Conservation (phyloP, 2,888 invertebrate genomes). For the Pammene fasciana region DNA sequence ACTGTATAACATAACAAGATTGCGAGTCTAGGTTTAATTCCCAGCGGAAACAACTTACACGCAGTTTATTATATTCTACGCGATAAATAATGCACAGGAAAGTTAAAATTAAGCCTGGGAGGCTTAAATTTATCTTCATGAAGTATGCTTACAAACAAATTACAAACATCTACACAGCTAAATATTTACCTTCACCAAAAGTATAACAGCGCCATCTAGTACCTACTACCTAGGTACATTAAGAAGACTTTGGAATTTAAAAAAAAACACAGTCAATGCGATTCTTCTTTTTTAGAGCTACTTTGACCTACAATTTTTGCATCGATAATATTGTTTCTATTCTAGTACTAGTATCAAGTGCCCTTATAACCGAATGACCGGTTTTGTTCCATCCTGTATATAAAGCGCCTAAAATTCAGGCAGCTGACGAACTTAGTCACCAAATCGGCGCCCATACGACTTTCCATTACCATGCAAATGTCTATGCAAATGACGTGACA, state of each 20-base stretch:
- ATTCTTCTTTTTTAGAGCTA: too few relatives aligned
- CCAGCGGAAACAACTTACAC: constrained; percentile 31
- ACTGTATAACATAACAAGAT: constrained; percentile 20
- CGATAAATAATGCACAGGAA: constrained; percentile 30
- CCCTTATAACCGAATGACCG: too few relatives aligned
- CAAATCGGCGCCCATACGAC: constrained; percentile 1
- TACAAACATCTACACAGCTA: neutral
- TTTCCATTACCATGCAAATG: constrained; percentile 10
- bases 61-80: constrained; percentile 27
- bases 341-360: too few relatives aligned
- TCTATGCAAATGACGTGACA: constrained; percentile 1
- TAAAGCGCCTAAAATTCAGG: neutral
- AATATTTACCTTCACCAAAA: too few relatives aligned
- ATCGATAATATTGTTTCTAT: too few relatives aligned
- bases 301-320: too few relatives aligned
- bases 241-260: too few relatives aligned
- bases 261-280: too few relatives aligned
- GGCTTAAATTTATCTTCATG: constrained; percentile 1
- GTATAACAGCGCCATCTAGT: too few relatives aligned
- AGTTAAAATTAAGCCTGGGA: constrained; percentile 23
- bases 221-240: too few relatives aligned
- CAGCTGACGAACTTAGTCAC: neutral
- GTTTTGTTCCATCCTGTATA: too few relatives aligned
- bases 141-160: neutral
- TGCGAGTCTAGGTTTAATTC: constrained; percentile 14